Conservation (phyloP, 2,888 invertebrate species). For the Acrocera orbiculus region DNA sequence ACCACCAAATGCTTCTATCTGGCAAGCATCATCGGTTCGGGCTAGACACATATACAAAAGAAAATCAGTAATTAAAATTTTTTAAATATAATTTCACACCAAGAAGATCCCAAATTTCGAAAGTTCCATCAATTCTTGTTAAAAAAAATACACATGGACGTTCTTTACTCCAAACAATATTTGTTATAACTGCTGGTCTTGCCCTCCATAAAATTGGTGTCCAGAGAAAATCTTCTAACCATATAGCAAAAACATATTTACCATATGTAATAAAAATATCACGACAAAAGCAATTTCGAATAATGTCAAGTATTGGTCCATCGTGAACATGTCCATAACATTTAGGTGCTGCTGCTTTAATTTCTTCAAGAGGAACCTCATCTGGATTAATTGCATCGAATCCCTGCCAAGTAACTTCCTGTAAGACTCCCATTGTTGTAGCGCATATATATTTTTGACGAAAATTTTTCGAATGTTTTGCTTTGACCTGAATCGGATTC, state of each 20-base stretch:
- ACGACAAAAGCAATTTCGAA: constrained; percentile 43
- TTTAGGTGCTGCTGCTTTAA: too few relatives aligned
- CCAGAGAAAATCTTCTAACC: constrained; percentile 46
- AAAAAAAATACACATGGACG: constrained; percentile 55
- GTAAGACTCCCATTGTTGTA: too few relatives aligned
- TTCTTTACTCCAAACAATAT: constrained; percentile 57
- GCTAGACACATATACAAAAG: neutral
- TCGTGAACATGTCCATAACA: constrained; percentile 43
- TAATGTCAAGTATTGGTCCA: constrained; percentile 43
- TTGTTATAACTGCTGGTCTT: constrained; percentile 38
- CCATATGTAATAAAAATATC: constrained; percentile 52
- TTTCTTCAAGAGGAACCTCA: too few relatives aligned
- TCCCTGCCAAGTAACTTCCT: too few relatives aligned
- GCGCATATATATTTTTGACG: too few relatives aligned
- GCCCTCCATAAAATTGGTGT: constrained; percentile 51
- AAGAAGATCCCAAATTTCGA: constrained; percentile 69
- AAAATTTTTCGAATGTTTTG: too few relatives aligned
- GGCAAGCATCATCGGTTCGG: too few relatives aligned
- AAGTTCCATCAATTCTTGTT: constrained; percentile 50
- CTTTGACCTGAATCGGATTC: too few relatives aligned
- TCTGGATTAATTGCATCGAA: too few relatives aligned
- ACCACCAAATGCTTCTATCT: constrained; percentile 45
- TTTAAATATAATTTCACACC: constrained; percentile 14
- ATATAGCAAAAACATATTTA: constrained; percentile 54
- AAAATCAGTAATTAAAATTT: neutral